Evolutionary conservation across 2,888 invertebrate species (phyloP), one percentile per base, ranked within the genome.

Genomic region (Labia minor): DNA sequence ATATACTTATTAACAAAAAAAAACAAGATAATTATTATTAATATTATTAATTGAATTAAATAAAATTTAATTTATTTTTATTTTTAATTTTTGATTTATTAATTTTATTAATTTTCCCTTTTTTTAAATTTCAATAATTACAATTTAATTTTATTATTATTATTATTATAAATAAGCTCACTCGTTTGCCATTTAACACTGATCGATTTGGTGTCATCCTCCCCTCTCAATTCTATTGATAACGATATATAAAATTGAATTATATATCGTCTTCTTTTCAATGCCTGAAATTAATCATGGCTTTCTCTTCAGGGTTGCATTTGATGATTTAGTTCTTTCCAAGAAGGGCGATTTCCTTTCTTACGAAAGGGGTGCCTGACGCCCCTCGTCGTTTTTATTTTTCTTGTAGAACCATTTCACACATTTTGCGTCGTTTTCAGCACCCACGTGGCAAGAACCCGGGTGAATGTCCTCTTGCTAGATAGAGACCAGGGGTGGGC

Each of bases 221-320:
- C 26, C 26, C 26, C 26, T 8, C 26, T 8, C 26, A 8, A 49
- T n/a, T 49, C 2, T 4, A 49, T n/a, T n/a, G n/a, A n/a, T n/a
- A n/a, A n/a, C n/a, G n/a, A 49, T 49, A 4, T 16, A 49, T 49
- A 16, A 14, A 49, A 49, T 49, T 14, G 49, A 49, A 49, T 26
- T 26, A 26, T 26, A 26, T 8, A 26, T 6, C 26, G 3, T 3
- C 26, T 26, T 3, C 49, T 49, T 49, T 14, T 49, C 14, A 49
- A 49, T n/a, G 49, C n/a, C n/a, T 49, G 49, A 49, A 49, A 49
- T 49, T 49, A 49, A 49, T 49, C 49, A n/a, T 49, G n/a, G 6
- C 14, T 49, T 49, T 49, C 49, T 49, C n/a, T 26, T 26, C 26
- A 26, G 8, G 26, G 26, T 8, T 26, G 26, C 26, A 26, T 6